phyloP scores from a whole-genome alignment of 2,113 vertebrate genomes.

The Larimichthys crocea region DNA sequence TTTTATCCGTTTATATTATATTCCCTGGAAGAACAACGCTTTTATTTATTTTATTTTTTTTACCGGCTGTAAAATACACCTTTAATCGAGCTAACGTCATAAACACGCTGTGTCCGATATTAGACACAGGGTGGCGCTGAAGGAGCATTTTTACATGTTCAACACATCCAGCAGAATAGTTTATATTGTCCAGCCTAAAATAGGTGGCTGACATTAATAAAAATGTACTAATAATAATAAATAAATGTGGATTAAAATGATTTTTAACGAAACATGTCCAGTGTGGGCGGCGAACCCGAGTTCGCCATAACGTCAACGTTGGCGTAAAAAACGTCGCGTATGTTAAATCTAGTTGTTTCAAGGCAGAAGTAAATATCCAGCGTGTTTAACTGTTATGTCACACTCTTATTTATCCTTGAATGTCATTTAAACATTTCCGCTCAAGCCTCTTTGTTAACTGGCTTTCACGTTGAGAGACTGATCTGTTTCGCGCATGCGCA shows the following conservation, averaged over 20 bases:
- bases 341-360: neutral
- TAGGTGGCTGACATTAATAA: too few relatives aligned
- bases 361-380: neutral
- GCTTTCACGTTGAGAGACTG: too few relatives aligned
- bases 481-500: neutral
- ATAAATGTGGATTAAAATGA: too few relatives aligned
- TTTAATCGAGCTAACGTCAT: neutral
- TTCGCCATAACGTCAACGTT: too few relatives aligned
- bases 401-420: neutral
- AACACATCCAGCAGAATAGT: too few relatives aligned
- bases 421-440: neutral
- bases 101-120: neutral
- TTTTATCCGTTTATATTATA: too few relatives aligned
- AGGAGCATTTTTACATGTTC: neutral
- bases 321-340: too few relatives aligned
- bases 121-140: slow-evolving; percentile 33
- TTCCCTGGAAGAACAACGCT: rapidly evolving
- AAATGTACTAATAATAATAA: neutral
- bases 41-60: too few relatives aligned
- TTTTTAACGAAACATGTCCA: too few relatives aligned
- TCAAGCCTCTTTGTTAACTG: neutral
- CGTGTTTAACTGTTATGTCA: neutral
- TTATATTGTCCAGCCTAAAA: too few relatives aligned
- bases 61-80: neutral
- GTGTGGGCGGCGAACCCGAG: too few relatives aligned